These are phyloP conservation scores for Smittia sp. DNA, from an alignment of 2,888 invertebrate species.

Conservation along the genomic window DNA sequence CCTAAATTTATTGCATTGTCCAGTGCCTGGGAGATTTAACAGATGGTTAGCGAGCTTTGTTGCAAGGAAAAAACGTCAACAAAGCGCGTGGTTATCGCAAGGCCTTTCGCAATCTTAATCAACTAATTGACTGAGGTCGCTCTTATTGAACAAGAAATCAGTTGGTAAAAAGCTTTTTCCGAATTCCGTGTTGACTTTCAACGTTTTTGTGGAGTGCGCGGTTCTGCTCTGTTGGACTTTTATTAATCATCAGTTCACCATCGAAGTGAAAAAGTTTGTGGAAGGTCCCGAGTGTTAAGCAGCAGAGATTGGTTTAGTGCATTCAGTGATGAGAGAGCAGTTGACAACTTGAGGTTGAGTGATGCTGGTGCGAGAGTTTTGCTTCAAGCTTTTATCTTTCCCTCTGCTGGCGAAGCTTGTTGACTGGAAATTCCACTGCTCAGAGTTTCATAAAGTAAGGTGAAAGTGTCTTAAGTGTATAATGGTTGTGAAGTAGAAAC, in stretches of 20 bases:
- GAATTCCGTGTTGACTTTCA: no score
- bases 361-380: constrained; percentile 50
- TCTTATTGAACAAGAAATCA: no score
- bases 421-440: constrained; percentile 50
- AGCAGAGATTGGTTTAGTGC: not conserved
- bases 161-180: no score
- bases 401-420: constrained; percentile 52
- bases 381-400: constrained; percentile 51
- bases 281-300: not conserved
- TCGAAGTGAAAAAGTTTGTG: not conserved
- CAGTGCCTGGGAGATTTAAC: no score
- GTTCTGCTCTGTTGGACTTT: constrained; percentile 27
- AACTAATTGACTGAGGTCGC: no score
- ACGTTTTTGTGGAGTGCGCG: no score
- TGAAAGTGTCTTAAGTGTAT: not conserved
- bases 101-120: no score
- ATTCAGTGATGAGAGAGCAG: constrained; percentile 6
- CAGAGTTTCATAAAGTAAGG: not conserved
- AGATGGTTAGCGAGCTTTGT: no score
- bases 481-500: not conserved
- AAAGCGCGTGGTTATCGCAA: no score
- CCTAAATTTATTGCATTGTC: no score
- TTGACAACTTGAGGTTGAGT: no score
- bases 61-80: no score
- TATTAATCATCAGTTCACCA: not conserved